A percentile compares a stretch with the other conserved stretches of the same genome.
Conservation (phyloP, 2,113 vertebrate genomes). For the Ginglymostoma cirratum region DNA sequence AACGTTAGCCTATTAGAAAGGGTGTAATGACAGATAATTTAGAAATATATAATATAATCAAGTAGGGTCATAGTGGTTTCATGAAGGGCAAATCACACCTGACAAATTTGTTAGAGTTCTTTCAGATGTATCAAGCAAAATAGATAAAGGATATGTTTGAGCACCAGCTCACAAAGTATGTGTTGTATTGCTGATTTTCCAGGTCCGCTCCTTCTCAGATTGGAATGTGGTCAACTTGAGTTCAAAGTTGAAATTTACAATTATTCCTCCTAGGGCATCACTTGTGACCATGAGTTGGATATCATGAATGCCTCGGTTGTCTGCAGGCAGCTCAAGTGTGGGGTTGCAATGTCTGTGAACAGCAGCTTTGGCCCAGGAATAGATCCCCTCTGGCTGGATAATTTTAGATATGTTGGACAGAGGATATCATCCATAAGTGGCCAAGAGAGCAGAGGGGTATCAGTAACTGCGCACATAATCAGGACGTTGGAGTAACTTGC, state of each 20-base stretch:
- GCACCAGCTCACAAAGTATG: background rate
- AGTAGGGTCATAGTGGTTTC: too few species aligned
- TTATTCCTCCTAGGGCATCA: background rate
- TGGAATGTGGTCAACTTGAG: conserved; percentile 37
- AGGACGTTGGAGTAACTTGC: conserved; percentile 27
- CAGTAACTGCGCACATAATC: background rate
- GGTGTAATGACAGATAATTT: too few species aligned
- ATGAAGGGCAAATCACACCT: too few species aligned
- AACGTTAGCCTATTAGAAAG: too few species aligned
- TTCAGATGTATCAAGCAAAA: too few species aligned
- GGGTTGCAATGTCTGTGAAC: background rate
- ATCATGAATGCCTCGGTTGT: background rate
- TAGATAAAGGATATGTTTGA: too few species aligned
- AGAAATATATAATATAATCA: too few species aligned
- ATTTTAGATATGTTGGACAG: background rate
- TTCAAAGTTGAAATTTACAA: conserved; percentile 39
- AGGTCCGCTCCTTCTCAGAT: background rate
- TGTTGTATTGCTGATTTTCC: background rate
- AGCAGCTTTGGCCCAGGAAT: background rate
- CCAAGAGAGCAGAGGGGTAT: background rate
- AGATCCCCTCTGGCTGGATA: conserved; percentile 38
- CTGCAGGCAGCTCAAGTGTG: background rate
- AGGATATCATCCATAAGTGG: background rate
- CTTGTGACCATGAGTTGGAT: background rate
- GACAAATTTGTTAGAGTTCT: too few species aligned